A percentile compares a stretch with the other conserved stretches of the same genome.
Evolutionary conservation across 1,140 invertebrate species (phyloP).

Genomic region (Apis laboriosa): DNA sequence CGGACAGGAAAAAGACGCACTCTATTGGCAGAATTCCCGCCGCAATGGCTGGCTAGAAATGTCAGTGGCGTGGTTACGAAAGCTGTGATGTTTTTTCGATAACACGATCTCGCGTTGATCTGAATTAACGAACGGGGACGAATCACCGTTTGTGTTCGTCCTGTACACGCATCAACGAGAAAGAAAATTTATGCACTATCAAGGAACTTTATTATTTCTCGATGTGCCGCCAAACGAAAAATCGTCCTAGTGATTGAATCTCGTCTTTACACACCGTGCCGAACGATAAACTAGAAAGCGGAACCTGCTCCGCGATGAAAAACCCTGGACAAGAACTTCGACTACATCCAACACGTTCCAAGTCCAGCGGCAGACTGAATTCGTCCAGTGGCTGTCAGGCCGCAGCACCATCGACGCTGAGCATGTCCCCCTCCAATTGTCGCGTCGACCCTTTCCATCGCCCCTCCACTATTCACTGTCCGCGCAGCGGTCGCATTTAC

Average conservation of each 20-base stretch:
- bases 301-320: constrained; percentile 16
- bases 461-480: constrained; percentile 31
- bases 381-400: constrained; percentile 76
- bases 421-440: constrained; percentile 37
- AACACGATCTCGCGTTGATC: background rate
- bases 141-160: background rate
- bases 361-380: constrained; percentile 77
- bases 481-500: constrained; percentile 60
- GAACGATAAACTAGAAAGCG: constrained; percentile 25
- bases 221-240: too few species aligned
- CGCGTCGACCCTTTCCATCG: constrained; percentile 18
- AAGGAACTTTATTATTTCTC: background rate
- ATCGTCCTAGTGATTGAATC: background rate
- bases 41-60: constrained; percentile 34
- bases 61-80: constrained; percentile 47
- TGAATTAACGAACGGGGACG: background rate
- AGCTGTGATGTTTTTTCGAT: constrained; percentile 32
- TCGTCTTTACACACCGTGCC: constrained; percentile 13
- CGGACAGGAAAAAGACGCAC: constrained; percentile 17
- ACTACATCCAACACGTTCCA: constrained; percentile 62
- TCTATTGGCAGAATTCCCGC: constrained; percentile 54
- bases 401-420: constrained; percentile 72
- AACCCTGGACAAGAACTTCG: constrained; percentile 25
- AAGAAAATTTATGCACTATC: constrained; percentile 17
- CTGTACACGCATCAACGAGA: too few species aligned